Conservation (phyloP, 2,888 invertebrate genomes). For the Pelosia muscerda region DNA sequence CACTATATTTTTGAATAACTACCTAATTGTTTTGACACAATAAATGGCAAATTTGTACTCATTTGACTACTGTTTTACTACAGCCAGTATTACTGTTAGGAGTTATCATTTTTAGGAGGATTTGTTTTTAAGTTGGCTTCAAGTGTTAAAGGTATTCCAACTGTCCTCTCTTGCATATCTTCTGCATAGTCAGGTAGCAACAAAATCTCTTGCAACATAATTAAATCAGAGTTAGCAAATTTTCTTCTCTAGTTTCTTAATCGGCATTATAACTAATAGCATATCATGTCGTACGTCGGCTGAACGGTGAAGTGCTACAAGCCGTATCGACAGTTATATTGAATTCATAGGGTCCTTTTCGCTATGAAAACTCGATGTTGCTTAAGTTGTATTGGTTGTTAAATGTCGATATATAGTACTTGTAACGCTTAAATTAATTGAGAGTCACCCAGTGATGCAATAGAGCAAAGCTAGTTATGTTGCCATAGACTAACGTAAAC, state of each 20-base stretch:
- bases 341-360: not conserved
- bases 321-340: not conserved
- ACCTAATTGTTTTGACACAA: too few relatives aligned
- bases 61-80: too few relatives aligned
- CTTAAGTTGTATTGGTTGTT: not conserved
- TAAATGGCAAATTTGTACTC: too few relatives aligned
- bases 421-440: conserved; percentile 40
- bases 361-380: not conserved
- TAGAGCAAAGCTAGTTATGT: conserved; percentile 38
- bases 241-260: conserved; percentile 18
- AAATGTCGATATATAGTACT: conserved; percentile 1
- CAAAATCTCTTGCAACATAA: not conserved
- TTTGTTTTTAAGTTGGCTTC: too few relatives aligned
- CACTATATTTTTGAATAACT: too few relatives aligned
- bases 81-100: too few relatives aligned
- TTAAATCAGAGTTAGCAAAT: conserved; percentile 4
- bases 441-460: conserved; percentile 39
- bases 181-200: not conserved
- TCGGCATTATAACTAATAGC: conserved; percentile 3
- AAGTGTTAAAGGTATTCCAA: too few relatives aligned
- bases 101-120: too few relatives aligned
- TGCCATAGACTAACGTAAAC: conserved; percentile 52
- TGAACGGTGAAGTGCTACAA: not conserved
- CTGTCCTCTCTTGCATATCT: not conserved
- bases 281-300: not conserved